These are phyloP conservation scores for Apostichopus japonicus DNA, from an alignment of 35 echinoderm and acorn worm genomes.

Conservation along the genomic window DNA sequence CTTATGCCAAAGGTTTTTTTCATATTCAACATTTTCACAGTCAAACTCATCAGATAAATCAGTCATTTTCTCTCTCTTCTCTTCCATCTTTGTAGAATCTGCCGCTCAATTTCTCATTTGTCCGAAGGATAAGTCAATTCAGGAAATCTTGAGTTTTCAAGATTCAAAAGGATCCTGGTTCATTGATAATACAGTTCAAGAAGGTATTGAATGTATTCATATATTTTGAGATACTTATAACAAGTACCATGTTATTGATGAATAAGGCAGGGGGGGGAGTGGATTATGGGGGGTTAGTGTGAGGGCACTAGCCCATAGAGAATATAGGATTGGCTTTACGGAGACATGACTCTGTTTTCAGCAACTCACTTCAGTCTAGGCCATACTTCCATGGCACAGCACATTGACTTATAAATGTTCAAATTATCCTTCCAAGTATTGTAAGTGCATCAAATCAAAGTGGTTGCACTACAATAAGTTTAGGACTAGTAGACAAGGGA, in stretches of 20 bases:
- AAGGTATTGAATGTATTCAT: neutral
- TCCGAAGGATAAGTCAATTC: constrained; percentile 12
- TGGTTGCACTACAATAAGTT: neutral
- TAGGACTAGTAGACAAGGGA: too few relatives aligned
- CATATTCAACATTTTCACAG: neutral
- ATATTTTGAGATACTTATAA: too few relatives aligned
- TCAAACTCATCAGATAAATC: neutral
- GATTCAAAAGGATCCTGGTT: constrained; percentile 33
- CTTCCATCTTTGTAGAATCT: neutral
- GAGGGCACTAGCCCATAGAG: too few relatives aligned
- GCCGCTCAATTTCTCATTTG: constrained; percentile 16
- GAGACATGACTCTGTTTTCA: too few relatives aligned
- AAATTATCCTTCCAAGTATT: neutral
- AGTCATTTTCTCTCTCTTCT: neutral
- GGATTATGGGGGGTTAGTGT: too few relatives aligned
- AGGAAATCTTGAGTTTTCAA: constrained; percentile 10
- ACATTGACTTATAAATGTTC: neutral
- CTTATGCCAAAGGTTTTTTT: neutral
- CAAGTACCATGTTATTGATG: too few relatives aligned
- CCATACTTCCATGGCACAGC: too few relatives aligned
- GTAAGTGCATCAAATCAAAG: neutral
- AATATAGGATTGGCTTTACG: too few relatives aligned
- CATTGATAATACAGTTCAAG: constrained; percentile 7
- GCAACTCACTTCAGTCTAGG: too few relatives aligned
- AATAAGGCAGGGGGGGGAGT: too few relatives aligned